A percentile compares a stretch with the other conserved stretches of the same genome.
These are phyloP conservation scores for Alcedo quadribrachys DNA, from an alignment of 2,797 vertebrate species.

Conservation along the genomic window DNA sequence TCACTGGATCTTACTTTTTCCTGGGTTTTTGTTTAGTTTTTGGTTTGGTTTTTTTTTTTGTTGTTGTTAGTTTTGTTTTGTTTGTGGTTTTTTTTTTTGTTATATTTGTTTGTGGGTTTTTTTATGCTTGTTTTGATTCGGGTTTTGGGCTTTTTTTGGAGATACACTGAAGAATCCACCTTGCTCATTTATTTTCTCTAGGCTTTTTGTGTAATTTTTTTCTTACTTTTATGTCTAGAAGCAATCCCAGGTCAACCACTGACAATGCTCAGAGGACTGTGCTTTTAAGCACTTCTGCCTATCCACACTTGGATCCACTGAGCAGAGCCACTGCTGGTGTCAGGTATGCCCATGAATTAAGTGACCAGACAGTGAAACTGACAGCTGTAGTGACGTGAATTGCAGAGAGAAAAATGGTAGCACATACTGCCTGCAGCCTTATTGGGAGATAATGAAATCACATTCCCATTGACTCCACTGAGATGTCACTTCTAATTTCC, in stretches of 20 bases:
- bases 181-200: background rate
- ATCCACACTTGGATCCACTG: background rate
- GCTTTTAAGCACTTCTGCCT: background rate
- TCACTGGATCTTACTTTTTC: background rate
- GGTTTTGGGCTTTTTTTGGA: background rate
- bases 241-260: background rate
- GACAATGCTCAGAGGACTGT: background rate
- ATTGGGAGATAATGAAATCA: slow-evolving; percentile 59
- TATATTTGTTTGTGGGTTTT: background rate
- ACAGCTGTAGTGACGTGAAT: slow-evolving; percentile 57
- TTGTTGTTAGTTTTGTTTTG: background rate
- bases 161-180: background rate
- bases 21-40: background rate
- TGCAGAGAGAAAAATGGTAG: slow-evolving; percentile 55
- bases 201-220: background rate
- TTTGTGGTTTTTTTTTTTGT: background rate
- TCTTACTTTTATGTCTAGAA: background rate
- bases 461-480: slow-evolving; percentile 28
- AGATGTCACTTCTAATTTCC: slow-evolving; percentile 63
- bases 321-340: slow-evolving; percentile 42
- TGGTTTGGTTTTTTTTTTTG: background rate
- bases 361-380: slow-evolving; percentile 31
- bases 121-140: background rate
- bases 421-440: slow-evolving; percentile 42
- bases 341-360: slow-evolving; percentile 32